These are phyloP conservation scores for Spinibarbus caldwelli DNA, from an alignment of 2,797 vertebrate genomes.

Conservation along the genomic window DNA sequence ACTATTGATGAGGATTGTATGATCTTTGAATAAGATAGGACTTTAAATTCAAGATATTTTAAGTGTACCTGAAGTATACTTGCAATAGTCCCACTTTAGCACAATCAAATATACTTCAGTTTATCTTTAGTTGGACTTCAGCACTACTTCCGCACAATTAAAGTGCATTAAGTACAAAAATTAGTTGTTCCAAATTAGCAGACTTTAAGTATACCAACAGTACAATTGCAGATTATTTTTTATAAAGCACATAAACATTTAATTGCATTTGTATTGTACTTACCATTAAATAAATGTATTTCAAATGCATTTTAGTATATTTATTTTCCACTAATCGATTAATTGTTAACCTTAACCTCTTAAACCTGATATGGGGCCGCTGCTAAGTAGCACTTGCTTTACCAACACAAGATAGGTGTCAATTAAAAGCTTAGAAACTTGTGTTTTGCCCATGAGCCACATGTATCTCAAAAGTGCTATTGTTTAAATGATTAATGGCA, in stretches of 20 bases:
- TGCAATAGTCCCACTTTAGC: not conserved
- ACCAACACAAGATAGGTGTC: not conserved
- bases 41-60: no score
- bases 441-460: not conserved
- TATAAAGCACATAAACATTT: not conserved
- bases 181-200: not conserved
- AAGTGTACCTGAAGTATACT: not conserved
- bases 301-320: not conserved
- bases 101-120: no score
- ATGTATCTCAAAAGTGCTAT: not conserved
- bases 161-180: not conserved
- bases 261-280: not conserved
- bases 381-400: not conserved
- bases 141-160: not conserved
- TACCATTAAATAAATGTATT: not conserved
- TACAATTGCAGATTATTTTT: no score
- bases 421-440: not conserved
- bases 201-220: not conserved
- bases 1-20: not conserved
- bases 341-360: not conserved
- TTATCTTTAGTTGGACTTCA: not conserved
- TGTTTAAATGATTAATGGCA: not conserved
- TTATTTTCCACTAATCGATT: not conserved
- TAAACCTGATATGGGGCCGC: not conserved
- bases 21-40: not conserved